Conservation (phyloP, 1,140 invertebrate species). For the Octopus sinensis region DNA sequence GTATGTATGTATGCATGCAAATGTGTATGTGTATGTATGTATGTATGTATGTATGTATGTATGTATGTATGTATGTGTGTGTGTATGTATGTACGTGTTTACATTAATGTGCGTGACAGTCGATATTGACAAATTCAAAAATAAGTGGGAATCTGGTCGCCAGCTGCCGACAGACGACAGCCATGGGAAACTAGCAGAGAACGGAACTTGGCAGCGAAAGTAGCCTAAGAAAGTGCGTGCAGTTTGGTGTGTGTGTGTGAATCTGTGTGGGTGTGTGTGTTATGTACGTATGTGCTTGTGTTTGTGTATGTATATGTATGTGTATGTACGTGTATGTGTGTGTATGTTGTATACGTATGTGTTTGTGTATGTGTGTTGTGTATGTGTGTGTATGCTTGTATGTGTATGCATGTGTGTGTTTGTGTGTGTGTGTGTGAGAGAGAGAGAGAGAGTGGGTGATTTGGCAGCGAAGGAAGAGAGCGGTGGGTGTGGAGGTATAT, state of each 20-base stretch:
- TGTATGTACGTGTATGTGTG: neutral
- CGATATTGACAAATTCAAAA: too few relatives aligned
- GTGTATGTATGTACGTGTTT: neutral
- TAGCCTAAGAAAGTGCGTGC: too few relatives aligned
- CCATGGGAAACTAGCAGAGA: too few relatives aligned
- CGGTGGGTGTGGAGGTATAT: constrained; percentile 7
- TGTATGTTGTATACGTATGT: neutral
- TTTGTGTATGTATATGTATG: neutral
- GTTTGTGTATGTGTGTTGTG: neutral
- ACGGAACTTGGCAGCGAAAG: too few relatives aligned
- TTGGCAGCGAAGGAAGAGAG: constrained; percentile 1
- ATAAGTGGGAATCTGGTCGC: too few relatives aligned
- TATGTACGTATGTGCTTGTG: neutral
- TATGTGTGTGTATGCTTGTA: neutral
- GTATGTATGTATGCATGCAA: neutral
- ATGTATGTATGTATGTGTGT: neutral
- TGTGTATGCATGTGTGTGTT: neutral
- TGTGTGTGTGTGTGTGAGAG: neutral
- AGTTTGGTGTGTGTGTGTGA: neutral
- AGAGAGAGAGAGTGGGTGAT: constrained; percentile 8
- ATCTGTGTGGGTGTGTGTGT: neutral
- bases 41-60: neutral
- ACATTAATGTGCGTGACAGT: too few relatives aligned
- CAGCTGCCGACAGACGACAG: too few relatives aligned
- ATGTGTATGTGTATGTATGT: neutral